A percentile compares a stretch with the other conserved stretches of the same genome.
Conservation (phyloP, 2,888 invertebrate species). For the Zaprionus lineosus region DNA sequence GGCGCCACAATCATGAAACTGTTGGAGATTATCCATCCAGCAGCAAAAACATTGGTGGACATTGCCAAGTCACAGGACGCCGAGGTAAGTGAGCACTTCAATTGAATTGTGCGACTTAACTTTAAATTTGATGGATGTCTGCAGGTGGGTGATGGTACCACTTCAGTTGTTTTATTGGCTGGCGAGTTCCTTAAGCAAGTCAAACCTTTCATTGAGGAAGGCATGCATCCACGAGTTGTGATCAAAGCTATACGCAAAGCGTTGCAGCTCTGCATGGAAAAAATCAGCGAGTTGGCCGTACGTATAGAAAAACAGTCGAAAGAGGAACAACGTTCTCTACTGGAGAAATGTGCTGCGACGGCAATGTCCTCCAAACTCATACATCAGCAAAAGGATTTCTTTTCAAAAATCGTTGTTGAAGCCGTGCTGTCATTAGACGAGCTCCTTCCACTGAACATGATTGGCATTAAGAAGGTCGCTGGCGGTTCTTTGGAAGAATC, state of each 20-base stretch:
- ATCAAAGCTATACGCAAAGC: conserved; percentile 94
- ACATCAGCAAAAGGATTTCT: conserved; percentile 96
- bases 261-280: conserved; percentile 90
- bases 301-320: conserved; percentile 88
- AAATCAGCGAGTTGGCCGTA: conserved; percentile 92
- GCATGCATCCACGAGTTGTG: conserved; percentile 95
- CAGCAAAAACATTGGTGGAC: conserved; percentile 98
- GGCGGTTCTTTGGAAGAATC: conserved; percentile 94
- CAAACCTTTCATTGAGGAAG: conserved; percentile 98
- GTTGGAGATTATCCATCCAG: conserved; percentile 98
- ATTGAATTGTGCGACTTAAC: neutral
- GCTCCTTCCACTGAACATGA: conserved; percentile 97
- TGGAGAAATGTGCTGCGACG: conserved; percentile 96
- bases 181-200: conserved; percentile 97
- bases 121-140: no score
- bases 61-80: conserved; percentile 99
- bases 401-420: conserved; percentile 98
- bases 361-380: conserved; percentile 99
- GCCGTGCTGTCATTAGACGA: conserved; percentile 96
- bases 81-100: conserved; percentile 89
- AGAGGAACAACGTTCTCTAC: conserved; percentile 82
- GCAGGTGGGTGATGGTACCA: conserved; percentile 99
- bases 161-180: conserved; percentile 97
- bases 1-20: conserved; percentile 99
- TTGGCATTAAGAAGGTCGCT: conserved; percentile 97